These are phyloP conservation scores for Brachyopa scutellaris DNA, from an alignment of 2,888 invertebrate species.

Conservation along the genomic window DNA sequence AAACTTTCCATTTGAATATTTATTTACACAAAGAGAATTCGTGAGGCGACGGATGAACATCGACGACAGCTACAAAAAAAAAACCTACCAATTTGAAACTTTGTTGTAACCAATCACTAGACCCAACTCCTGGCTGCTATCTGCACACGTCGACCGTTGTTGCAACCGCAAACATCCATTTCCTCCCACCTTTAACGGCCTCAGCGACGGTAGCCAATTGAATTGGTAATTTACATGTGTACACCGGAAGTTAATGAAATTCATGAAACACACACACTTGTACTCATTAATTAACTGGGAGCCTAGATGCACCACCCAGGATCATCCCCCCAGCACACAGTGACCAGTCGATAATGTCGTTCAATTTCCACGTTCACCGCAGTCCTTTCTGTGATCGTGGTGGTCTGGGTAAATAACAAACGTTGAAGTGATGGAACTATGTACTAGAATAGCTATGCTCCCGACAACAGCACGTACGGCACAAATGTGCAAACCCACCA, in stretches of 20 bases:
- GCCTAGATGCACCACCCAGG: neutral
- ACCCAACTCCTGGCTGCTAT: slow-evolving; percentile 28
- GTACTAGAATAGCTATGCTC: slow-evolving; percentile 45
- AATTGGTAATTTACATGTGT: slow-evolving; percentile 69
- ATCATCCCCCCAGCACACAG: neutral
- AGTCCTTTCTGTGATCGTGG: neutral
- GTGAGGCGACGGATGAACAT: slow-evolving; percentile 36
- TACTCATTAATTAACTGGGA: slow-evolving; percentile 60
- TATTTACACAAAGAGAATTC: slow-evolving; percentile 65
- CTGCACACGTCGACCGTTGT: neutral
- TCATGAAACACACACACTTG: slow-evolving; percentile 57
- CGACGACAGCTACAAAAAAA: slow-evolving; percentile 6
- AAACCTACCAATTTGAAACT: slow-evolving; percentile 57
- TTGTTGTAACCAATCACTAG: slow-evolving; percentile 61
- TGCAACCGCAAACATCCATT: slow-evolving; percentile 50
- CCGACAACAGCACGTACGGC: slow-evolving; percentile 41
- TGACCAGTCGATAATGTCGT: slow-evolving; percentile 68
- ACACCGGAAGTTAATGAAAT: slow-evolving; percentile 63
- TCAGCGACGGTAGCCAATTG: slow-evolving; percentile 37
- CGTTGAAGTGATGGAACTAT: slow-evolving; percentile 50
- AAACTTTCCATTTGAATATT: slow-evolving; percentile 69
- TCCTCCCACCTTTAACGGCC: neutral
- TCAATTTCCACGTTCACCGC: slow-evolving; percentile 69
- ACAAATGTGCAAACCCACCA: slow-evolving; percentile 36
- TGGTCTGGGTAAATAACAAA: slow-evolving; percentile 49